A percentile compares a stretch with the other conserved stretches of the same genome.
Evolutionary conservation across 2,113 vertebrate genomes (phyloP).

Genomic region (Bubo blakistoni): DNA sequence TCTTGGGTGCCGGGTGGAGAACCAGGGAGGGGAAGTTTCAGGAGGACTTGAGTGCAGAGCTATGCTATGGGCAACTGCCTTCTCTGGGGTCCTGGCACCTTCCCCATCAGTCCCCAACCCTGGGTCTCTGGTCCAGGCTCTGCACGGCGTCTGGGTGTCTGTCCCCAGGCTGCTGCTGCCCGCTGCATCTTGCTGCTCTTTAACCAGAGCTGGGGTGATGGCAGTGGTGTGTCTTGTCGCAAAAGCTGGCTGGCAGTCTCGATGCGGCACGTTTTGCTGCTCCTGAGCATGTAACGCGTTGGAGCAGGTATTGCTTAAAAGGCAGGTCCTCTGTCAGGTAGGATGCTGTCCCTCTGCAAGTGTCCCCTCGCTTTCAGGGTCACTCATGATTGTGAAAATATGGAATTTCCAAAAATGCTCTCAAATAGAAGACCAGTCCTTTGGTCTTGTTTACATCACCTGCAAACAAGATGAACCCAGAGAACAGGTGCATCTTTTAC

Average conservation of each 20-base stretch:
- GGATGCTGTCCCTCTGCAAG: background rate
- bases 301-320: background rate
- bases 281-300: accelerated
- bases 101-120: background rate
- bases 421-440: background rate
- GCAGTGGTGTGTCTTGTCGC: accelerated
- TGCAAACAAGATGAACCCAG: background rate
- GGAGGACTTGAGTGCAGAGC: accelerated
- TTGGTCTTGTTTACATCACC: background rate
- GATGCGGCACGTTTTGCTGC: accelerated
- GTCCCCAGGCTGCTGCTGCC: background rate
- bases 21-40: background rate
- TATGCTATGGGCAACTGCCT: accelerated
- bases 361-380: background rate
- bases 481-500: background rate
- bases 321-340: background rate
- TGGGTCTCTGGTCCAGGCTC: background rate
- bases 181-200: background rate
- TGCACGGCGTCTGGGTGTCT: accelerated
- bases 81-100: accelerated
- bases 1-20: background rate
- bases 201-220: background rate
- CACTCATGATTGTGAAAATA: background rate
- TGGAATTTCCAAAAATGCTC: background rate
- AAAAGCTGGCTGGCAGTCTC: background rate